Evolutionary conservation across 2,113 vertebrate genomes (phyloP).

Genomic region (Cynopterus brachyotis): DNA sequence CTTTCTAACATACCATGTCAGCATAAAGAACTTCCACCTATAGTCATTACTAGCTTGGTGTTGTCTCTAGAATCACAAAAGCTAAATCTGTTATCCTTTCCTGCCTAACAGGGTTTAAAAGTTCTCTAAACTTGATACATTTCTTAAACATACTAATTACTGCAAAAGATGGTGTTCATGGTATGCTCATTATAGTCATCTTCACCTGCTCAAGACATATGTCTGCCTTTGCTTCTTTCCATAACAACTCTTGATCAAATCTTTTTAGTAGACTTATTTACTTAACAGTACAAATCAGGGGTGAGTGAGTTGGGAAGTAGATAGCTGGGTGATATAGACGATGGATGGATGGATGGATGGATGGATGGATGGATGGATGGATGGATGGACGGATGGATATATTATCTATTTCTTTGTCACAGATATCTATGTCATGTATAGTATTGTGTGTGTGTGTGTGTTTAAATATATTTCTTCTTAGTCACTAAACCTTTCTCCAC

Average conservation of each 20-base stretch:
- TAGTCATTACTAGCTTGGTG: not conserved
- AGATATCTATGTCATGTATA: not conserved
- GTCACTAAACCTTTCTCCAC: not conserved
- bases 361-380: not conserved
- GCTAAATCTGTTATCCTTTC: slow-evolving; percentile 12
- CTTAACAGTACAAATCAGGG: not conserved
- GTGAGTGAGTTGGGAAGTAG: not conserved
- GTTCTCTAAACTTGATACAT: slow-evolving; percentile 39
- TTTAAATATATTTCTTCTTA: not conserved
- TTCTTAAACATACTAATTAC: slow-evolving; percentile 18
- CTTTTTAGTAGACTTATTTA: not conserved
- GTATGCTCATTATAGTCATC: not conserved
- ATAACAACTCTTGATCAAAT: not conserved
- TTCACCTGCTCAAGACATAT: not conserved
- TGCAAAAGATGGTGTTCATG: slow-evolving; percentile 1
- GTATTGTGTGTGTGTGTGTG: not conserved
- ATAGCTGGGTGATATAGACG: not conserved
- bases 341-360: not conserved
- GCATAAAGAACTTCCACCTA: not conserved
- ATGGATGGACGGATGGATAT: not conserved
- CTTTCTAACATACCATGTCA: not conserved
- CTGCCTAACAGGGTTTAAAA: not conserved
- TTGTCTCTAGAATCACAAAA: slow-evolving; percentile 32
- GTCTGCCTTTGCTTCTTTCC: not conserved
- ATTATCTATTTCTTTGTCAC: not conserved